Evolutionary conservation across 2,797 vertebrate genomes (phyloP), one percentile per base, ranked within the genome.

Genomic region (Hippocampus kuda): DNA sequence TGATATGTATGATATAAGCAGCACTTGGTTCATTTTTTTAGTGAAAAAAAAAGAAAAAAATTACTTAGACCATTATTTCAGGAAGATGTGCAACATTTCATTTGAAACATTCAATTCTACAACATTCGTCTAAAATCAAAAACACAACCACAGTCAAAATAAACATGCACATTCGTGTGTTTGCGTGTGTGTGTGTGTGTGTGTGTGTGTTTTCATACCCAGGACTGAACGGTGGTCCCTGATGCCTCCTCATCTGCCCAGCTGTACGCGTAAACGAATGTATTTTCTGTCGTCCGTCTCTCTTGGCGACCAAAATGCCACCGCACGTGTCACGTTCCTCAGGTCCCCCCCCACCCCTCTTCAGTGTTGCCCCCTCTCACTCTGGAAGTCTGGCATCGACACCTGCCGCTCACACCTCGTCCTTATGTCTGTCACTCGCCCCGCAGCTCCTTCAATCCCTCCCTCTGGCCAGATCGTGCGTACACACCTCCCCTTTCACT

Each of bases 161-260:
- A n/a, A 49, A 26, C 15, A 64, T 78, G 68, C 62, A 72, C 49
- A 64, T 68, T 12, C 61, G 30, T 66, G 67, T 15, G 6, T 60
- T 48, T 71, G 38, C 30, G n/a, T 48, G 6, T 56, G 51, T 72
- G 38, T 72, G 18, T 65, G 41, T 66, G 67, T 18, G 6, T 60
- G 51, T 71, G 38, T 41, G n/a, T 53, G 44, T 54, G 65, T 48
- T 59, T 11, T 68, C 76, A n/a, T 86, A 90, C 88, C 88, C 83
- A 73, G 83, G 82, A 77, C 83, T 83, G 77, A 83, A 84, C 68
- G 65, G 80, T 57, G 85, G 77, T 85, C 75, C 81, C 79, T 78
- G 83, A 63, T 82, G 75, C 80, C 83, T 83, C 86, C 81, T 84
- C 88, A 90, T 90, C 77, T 82, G 78, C 76, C 76, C 83, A 78